These are phyloP conservation scores for Perithous albicinctus DNA, from an alignment of 2,888 invertebrate genomes.

Conservation along the genomic window DNA sequence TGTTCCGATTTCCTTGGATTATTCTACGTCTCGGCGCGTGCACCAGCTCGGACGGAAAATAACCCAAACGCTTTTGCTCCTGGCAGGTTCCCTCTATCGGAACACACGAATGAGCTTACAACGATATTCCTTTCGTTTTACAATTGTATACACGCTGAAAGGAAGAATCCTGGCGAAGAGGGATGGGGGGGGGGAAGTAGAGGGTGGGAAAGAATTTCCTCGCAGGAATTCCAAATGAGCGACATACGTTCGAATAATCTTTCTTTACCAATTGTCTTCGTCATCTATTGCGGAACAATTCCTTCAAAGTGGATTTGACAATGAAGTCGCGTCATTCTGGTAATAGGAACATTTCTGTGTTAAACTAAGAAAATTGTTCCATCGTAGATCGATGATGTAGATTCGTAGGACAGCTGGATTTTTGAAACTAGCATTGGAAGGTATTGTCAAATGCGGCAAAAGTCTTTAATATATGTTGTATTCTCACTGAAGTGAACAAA, in stretches of 20 bases:
- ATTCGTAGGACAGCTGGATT: no score
- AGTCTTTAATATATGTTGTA: no score
- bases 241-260: not conserved
- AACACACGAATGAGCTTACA: constrained; percentile 70
- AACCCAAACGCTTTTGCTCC: constrained; percentile 82
- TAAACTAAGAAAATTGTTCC: no score
- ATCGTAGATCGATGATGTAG: no score
- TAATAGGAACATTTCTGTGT: no score
- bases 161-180: constrained; percentile 30
- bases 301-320: no score
- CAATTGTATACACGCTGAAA: constrained; percentile 48
- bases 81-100: constrained; percentile 80
- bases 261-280: not conserved
- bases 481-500: no score
- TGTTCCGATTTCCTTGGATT: constrained; percentile 75
- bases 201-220: constrained; percentile 18
- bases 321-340: no score
- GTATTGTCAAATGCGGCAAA: no score
- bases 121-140: constrained; percentile 64
- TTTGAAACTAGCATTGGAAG: no score
- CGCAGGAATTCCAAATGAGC: constrained; percentile 22
- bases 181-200: constrained; percentile 15
- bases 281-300: not conserved
- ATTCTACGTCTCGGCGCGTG: constrained; percentile 80
- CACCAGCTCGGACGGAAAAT: constrained; percentile 84